phyloP scores from a whole-genome alignment of 1,140 invertebrate genomes.

The Brevipalpus yothersi region DNA sequence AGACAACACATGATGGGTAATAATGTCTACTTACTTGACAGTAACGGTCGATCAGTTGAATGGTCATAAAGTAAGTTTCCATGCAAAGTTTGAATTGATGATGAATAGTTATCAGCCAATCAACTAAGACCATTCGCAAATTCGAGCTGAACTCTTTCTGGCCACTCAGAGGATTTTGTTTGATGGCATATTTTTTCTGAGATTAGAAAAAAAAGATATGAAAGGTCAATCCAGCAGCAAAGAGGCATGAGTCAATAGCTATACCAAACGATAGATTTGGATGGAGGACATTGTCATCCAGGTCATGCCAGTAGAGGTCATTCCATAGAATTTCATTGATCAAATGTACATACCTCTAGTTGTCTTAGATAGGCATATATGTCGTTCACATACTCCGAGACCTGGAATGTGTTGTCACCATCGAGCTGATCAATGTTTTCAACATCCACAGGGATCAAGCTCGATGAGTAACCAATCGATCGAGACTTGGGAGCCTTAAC shows the following conservation, averaged over 20 bases:
- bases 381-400: constrained; percentile 54
- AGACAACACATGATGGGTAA: not conserved
- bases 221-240: not conserved
- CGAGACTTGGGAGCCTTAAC: no score
- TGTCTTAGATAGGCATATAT: constrained; percentile 51
- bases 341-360: constrained; percentile 32
- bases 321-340: constrained; percentile 1
- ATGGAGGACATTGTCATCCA: no score
- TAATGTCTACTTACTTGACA: constrained; percentile 36
- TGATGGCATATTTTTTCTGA: constrained; percentile 8
- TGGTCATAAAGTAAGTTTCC: constrained; percentile 70
- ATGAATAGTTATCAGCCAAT: constrained; percentile 86
- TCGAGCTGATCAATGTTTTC: constrained; percentile 48
- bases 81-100: constrained; percentile 56
- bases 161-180: constrained; percentile 6
- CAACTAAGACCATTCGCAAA: constrained; percentile 66
- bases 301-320: not conserved
- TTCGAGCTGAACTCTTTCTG: constrained; percentile 36
- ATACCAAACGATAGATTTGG: no score
- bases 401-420: constrained; percentile 42
- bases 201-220: not conserved
- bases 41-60: constrained; percentile 70
- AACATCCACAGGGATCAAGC: constrained; percentile 15
- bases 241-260: no score
- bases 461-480: not conserved